These are phyloP conservation scores for Nesidiocoris tenuis DNA, from an alignment of 2,888 invertebrate genomes.

Conservation along the genomic window DNA sequence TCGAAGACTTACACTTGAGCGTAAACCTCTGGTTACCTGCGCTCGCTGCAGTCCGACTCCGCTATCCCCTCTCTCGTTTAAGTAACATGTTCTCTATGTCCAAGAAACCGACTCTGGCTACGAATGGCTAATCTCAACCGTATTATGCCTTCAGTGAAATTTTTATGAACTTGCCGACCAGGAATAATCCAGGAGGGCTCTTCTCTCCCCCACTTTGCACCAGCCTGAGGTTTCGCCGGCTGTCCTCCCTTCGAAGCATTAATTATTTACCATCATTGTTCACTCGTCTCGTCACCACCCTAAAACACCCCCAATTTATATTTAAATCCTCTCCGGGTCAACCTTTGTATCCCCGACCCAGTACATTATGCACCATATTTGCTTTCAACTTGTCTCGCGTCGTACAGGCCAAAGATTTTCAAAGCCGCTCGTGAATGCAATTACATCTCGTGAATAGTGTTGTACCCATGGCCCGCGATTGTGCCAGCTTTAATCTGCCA, in stretches of 20 bases:
- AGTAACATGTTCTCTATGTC: neutral
- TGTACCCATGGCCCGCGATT: slow-evolving; percentile 6
- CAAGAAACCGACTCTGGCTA: neutral
- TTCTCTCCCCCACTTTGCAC: neutral
- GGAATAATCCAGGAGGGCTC: neutral
- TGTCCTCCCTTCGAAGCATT: slow-evolving; percentile 7
- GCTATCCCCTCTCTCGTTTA: neutral
- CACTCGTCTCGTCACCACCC: slow-evolving; percentile 14
- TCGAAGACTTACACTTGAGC: too few species aligned
- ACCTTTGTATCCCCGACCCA: slow-evolving; percentile 31
- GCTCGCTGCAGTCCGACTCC: too few species aligned
- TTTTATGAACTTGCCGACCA: neutral
- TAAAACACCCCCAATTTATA: slow-evolving; percentile 23
- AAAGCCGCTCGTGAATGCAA: slow-evolving; percentile 32
- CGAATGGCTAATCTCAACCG: neutral
- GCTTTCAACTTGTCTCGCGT: slow-evolving; percentile 27
- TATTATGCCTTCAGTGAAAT: neutral
- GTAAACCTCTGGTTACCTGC: too few species aligned
- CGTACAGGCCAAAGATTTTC: slow-evolving; percentile 18
- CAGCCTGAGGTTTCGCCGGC: neutral
- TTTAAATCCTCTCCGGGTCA: slow-evolving; percentile 36
- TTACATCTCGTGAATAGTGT: slow-evolving; percentile 28
- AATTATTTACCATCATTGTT: slow-evolving; percentile 38
- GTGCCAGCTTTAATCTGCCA: neutral
- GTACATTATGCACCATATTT: slow-evolving; percentile 35